Evolutionary conservation across 1,140 invertebrate genomes (phyloP), one percentile per base, ranked within the genome.

Genomic region (Danaus plexippus): DNA sequence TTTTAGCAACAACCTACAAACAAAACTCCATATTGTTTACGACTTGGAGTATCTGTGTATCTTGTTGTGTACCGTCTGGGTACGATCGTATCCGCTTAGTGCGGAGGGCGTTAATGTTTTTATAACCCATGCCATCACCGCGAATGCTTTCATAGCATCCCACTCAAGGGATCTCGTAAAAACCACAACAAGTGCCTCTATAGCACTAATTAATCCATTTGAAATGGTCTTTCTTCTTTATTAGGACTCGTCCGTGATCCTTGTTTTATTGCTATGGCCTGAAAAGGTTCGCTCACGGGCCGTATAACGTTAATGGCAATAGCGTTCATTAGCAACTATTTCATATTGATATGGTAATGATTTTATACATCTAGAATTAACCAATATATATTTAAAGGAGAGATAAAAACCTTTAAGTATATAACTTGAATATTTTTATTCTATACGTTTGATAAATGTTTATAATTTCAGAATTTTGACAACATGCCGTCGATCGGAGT

Each of bases 41-140:
- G 54, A 61, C 22, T 32, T 6, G 22, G 44, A 18, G 54, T 44
- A 13, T 32, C 15, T 61, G 22, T 32, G 22, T 32, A 61, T 61
- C 54, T 61, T 47, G 54, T 47, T 49, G 41, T 61, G 11, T 53
- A 15, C 44, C 54, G 41, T 51, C 45, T 53, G 32, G 50, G 50
- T 54, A 57, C 56, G 49, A 45, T 54, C 59, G 66, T 67, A 72
- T 69, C 67, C 68, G 74, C 73, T 77, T 74, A 77, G 64, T 65
- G 70, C 69, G 58, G 51, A 56, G 48, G 55, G 66, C 65, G 69
- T 74, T 67, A 74, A 76, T 55, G 63, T 57, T 32, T 74, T 74
- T 77, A 77, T 65, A 64, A 64, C 66, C 65, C 64, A 69, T 69
- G 66, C 54, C 68, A 62, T 71, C 65, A 66, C 65, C 52, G 56